phyloP scores from a whole-genome alignment of 2,113 vertebrate species.

The Glaucidium brasilianum region DNA sequence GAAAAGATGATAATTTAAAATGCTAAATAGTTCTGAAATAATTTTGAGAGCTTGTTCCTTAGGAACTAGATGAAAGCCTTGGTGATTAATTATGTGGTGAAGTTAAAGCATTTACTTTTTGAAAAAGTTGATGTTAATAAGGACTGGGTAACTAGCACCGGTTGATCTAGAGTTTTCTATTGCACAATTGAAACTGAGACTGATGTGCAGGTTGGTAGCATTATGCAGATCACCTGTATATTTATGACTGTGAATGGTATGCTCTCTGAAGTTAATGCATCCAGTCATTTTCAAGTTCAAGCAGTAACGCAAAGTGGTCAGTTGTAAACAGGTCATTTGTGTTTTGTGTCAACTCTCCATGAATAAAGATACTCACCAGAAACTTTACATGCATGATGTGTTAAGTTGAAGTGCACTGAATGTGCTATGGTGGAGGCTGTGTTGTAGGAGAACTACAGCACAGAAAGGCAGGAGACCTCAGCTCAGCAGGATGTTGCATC shows the following conservation, averaged over 20 bases:
- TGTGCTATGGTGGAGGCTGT: neutral
- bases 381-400: fast-evolving
- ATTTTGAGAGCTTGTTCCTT: constrained; percentile 18
- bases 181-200: neutral
- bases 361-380: neutral
- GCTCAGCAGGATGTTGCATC: neutral
- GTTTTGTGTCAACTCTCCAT: neutral
- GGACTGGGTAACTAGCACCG: neutral
- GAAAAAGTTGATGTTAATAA: neutral
- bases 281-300: neutral
- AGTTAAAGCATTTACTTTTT: constrained; percentile 14
- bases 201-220: neutral
- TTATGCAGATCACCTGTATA: neutral
- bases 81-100: constrained; percentile 30
- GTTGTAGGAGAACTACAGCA: neutral
- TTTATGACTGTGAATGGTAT: neutral
- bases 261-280: neutral
- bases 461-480: neutral
- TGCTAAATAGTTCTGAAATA: constrained; percentile 48
- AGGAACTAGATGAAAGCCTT: constrained; percentile 1
- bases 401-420: neutral
- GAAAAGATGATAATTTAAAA: constrained; percentile 35
- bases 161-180: neutral
- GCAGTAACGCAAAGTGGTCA: neutral
- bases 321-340: neutral